phyloP scores from a whole-genome alignment of 2,113 vertebrate genomes.

The Strigops habroptila region DNA sequence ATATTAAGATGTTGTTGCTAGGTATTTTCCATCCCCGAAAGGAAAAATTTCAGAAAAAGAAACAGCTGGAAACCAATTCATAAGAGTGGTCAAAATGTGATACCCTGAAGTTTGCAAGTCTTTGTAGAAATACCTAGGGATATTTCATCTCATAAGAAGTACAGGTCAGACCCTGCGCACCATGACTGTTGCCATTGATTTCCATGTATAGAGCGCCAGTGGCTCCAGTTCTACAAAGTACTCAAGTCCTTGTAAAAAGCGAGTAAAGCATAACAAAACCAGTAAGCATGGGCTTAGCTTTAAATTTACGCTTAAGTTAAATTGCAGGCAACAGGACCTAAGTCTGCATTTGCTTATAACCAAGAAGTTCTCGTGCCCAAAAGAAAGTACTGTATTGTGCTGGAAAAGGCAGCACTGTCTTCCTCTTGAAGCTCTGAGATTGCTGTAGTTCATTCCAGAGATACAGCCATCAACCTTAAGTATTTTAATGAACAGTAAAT shows the following conservation, averaged over 20 bases:
- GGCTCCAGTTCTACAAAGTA: not conserved
- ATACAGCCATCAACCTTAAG: not conserved
- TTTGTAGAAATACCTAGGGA: slow-evolving; percentile 32
- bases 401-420: not conserved
- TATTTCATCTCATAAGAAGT: not conserved
- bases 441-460: not conserved
- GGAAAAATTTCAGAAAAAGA: slow-evolving; percentile 13
- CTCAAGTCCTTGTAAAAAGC: not conserved
- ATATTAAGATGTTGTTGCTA: slow-evolving; percentile 5
- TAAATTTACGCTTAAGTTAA: not conserved
- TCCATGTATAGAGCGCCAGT: not conserved
- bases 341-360: not conserved
- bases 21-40: not conserved
- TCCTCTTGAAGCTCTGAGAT: not conserved
- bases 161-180: slow-evolving; percentile 27
- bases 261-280: not conserved
- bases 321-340: not conserved
- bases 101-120: slow-evolving; percentile 24
- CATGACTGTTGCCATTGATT: slow-evolving; percentile 11
- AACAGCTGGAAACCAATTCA: slow-evolving; percentile 38
- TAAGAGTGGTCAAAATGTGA: slow-evolving; percentile 6
- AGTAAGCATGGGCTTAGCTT: not conserved
- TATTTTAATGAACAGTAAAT: not conserved
- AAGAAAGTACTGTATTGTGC: not conserved
- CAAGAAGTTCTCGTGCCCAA: not conserved